phyloP scores from a whole-genome alignment of 2,888 invertebrate species.

The Biston stratarius region DNA sequence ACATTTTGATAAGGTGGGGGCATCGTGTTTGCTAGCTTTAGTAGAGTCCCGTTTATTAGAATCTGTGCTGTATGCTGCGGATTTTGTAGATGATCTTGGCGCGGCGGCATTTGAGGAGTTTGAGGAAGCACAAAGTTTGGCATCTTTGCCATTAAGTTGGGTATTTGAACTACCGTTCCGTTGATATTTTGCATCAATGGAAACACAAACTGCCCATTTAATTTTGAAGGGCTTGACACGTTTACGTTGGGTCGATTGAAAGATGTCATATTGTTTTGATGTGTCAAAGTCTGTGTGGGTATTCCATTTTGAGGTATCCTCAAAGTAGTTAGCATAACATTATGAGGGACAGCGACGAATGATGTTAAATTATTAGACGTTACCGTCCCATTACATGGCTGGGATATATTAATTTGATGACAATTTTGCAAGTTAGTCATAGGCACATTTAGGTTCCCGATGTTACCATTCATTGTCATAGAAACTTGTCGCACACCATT shows the following conservation, averaged over 20 bases:
- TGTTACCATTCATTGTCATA: constrained; percentile 72
- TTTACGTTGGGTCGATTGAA: constrained; percentile 76
- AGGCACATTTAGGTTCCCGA: constrained; percentile 74
- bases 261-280: constrained; percentile 73
- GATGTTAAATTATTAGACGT: constrained; percentile 75
- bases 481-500: constrained; percentile 77
- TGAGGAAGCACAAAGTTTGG: constrained; percentile 83
- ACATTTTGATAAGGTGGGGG: constrained; percentile 68
- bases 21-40: constrained; percentile 78
- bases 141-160: constrained; percentile 86
- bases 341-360: constrained; percentile 83
- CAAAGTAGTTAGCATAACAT: constrained; percentile 85
- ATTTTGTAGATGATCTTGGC: constrained; percentile 77
- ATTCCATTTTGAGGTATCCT: constrained; percentile 85
- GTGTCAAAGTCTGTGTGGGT: constrained; percentile 69
- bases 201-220: constrained; percentile 85
- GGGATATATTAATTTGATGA: constrained; percentile 77
- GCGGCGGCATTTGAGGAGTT: constrained; percentile 68
- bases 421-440: constrained; percentile 77
- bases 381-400: constrained; percentile 74
- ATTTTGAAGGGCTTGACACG: constrained; percentile 79
- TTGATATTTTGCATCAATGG: constrained; percentile 87
- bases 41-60: constrained; percentile 81
- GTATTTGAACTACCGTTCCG: constrained; percentile 87
- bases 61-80: constrained; percentile 75